Evolutionary conservation across 2,797 vertebrate genomes (phyloP).

Genomic region (Octomys mimax): DNA sequence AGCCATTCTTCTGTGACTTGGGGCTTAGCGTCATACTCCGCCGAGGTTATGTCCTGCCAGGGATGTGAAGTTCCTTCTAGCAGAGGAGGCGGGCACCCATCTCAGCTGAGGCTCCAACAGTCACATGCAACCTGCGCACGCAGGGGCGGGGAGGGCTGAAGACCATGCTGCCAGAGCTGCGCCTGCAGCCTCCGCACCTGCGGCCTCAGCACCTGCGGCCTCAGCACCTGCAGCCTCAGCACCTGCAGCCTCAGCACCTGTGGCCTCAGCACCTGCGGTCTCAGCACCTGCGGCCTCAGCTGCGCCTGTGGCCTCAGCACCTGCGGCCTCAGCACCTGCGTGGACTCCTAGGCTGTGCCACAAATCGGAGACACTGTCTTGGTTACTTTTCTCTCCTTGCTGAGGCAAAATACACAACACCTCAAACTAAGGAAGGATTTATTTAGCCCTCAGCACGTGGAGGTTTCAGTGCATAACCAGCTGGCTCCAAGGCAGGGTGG

Average conservation of each 20-base stretch:
- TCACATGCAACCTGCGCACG: no score
- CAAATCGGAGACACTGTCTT: not conserved
- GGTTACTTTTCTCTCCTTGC: no score
- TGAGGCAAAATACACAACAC: no score
- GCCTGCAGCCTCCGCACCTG: not conserved
- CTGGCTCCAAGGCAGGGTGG: no score
- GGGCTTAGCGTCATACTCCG: not conserved
- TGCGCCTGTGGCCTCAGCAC: no score
- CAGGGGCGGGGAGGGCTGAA: not conserved
- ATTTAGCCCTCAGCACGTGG: no score
- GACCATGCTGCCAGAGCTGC: fast-evolving
- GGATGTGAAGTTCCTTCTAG: not conserved
- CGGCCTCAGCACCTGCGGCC: not conserved
- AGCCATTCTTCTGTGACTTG: not conserved
- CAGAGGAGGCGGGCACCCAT: fast-evolving
- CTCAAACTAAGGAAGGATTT: no score
- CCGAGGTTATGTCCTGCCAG: not conserved
- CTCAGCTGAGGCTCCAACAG: not conserved
- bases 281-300: no score
- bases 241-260: no score
- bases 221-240: no score
- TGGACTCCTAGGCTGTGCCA: not conserved
- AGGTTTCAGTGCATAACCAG: no score
- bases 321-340: not conserved
- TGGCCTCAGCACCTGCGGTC: no score